Evolutionary conservation across 1,140 invertebrate species (phyloP).

Genomic region (Euura lappo): DNA sequence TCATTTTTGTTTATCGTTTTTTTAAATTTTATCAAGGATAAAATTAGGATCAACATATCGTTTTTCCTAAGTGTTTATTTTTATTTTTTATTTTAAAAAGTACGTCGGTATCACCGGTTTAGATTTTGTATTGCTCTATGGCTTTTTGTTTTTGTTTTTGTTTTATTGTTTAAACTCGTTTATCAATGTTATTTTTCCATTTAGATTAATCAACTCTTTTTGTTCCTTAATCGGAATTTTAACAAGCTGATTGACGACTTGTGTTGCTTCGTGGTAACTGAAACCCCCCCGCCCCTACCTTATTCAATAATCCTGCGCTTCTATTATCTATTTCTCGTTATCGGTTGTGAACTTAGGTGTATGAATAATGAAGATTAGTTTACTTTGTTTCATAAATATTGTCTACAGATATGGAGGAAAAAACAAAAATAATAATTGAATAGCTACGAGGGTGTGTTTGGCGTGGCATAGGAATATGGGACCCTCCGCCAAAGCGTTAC

Average conservation of each 20-base stretch:
- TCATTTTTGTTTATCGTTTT: too few relatives aligned
- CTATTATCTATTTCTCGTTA: background rate
- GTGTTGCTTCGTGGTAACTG: background rate
- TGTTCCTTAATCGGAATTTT: background rate
- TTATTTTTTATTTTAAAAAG: background rate
- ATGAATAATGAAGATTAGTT: conserved; percentile 40
- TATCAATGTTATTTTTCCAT: too few relatives aligned
- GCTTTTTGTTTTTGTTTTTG: too few relatives aligned
- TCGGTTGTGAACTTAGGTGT: background rate
- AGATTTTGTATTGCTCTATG: too few relatives aligned
- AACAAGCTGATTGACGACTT: background rate
- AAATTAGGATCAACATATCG: background rate
- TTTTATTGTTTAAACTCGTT: too few relatives aligned
- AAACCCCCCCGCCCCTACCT: background rate
- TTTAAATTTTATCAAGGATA: background rate
- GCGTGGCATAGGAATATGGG: conserved; percentile 57
- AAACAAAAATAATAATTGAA: too few relatives aligned
- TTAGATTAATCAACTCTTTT: background rate
- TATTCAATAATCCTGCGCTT: background rate
- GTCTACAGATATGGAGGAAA: conserved; percentile 47
- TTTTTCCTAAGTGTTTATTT: too few relatives aligned
- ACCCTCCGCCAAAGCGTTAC: conserved; percentile 23
- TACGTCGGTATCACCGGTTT: background rate
- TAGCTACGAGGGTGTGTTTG: conserved; percentile 38
- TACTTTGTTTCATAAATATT: conserved; percentile 60